A percentile compares a stretch with the other conserved stretches of the same genome.
Evolutionary conservation across 2,797 vertebrate species (phyloP).

Genomic region (Acomys russatus): DNA sequence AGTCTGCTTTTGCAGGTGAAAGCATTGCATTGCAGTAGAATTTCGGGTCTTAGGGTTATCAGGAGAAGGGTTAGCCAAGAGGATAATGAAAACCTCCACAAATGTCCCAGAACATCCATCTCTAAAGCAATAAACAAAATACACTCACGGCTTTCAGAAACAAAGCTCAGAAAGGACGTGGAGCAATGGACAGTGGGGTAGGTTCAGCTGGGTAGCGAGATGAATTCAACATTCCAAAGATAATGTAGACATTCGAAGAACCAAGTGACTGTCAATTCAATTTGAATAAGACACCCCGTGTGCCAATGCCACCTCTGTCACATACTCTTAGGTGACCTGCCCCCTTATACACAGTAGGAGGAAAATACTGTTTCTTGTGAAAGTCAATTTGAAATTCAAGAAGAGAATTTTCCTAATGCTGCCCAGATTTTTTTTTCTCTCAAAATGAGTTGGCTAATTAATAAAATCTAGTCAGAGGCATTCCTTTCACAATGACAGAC

Average conservation of each 20-base stretch:
- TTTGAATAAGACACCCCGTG: background rate
- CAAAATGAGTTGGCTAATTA: slow-evolving; percentile 34
- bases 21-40: slow-evolving; percentile 63
- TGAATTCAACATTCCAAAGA: slow-evolving; percentile 31
- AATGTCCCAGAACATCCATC: slow-evolving; percentile 61
- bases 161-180: background rate
- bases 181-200: background rate
- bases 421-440: background rate
- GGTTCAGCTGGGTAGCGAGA: background rate
- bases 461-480: slow-evolving; percentile 14
- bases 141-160: slow-evolving; percentile 67
- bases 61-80: slow-evolving; percentile 18
- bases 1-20: slow-evolving; percentile 7
- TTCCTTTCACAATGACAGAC: background rate
- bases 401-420: background rate
- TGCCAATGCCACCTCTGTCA: background rate
- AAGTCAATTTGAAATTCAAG: background rate
- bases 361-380: background rate
- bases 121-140: slow-evolving; percentile 20
- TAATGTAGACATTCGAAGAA: background rate
- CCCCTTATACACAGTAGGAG: background rate
- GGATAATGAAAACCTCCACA: slow-evolving; percentile 58
- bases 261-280: background rate
- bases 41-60: slow-evolving; percentile 42
- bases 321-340: background rate